phyloP scores from a whole-genome alignment of 2,888 invertebrate genomes.

The Brachynemurus nebulosus region DNA sequence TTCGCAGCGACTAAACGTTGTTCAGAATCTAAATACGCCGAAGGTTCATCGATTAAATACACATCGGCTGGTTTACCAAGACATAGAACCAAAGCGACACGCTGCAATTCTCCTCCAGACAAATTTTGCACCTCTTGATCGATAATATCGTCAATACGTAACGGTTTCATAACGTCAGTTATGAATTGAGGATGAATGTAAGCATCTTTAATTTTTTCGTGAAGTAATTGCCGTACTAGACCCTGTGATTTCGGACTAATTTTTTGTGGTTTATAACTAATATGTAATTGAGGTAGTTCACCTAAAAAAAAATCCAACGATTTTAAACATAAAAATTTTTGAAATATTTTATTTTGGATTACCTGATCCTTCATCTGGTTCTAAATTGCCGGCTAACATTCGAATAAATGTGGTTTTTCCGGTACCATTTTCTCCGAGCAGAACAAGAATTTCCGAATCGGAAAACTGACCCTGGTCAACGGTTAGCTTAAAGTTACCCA shows the following conservation, averaged over 20 bases:
- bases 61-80: slow-evolving; percentile 98
- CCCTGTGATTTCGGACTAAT: slow-evolving; percentile 96
- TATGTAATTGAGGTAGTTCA: slow-evolving; percentile 79
- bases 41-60: slow-evolving; percentile 96
- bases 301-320: slow-evolving; percentile 32
- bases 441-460: slow-evolving; percentile 96
- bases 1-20: slow-evolving; percentile 99
- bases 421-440: slow-evolving; percentile 95
- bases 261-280: slow-evolving; percentile 99
- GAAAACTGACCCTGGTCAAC: slow-evolving; percentile 91
- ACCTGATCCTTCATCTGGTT: slow-evolving; percentile 71
- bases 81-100: slow-evolving; percentile 91
- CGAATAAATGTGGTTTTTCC: slow-evolving; percentile 99
- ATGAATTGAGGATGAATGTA: slow-evolving; percentile 96
- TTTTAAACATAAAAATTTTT: no score
- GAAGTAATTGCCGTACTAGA: slow-evolving; percentile 79
- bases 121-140: slow-evolving; percentile 97
- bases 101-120: slow-evolving; percentile 97
- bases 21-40: slow-evolving; percentile 97
- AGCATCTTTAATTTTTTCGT: slow-evolving; percentile 95
- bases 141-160: slow-evolving; percentile 93
- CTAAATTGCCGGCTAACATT: slow-evolving; percentile 92
- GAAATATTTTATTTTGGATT: no score
- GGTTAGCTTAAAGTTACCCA: slow-evolving; percentile 62
- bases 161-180: slow-evolving; percentile 96